These are phyloP conservation scores for Lineus longissimus DNA, from an alignment of 1,140 invertebrate species.

Conservation along the genomic window DNA sequence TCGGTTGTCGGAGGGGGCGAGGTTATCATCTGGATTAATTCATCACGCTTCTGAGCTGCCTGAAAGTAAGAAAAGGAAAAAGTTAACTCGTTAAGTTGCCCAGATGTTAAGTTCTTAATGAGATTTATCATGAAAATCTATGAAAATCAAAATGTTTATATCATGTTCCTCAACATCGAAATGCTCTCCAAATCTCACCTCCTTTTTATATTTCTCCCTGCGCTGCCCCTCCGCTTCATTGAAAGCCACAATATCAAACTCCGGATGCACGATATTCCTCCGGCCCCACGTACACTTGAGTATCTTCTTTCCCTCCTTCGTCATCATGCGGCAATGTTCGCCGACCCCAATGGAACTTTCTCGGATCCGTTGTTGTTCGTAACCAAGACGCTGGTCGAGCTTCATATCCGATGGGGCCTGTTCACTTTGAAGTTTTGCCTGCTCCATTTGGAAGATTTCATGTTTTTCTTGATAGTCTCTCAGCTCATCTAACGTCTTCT, in stretches of 20 bases:
- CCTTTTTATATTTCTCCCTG: background rate
- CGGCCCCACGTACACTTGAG: conserved; percentile 43
- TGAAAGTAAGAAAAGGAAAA: no score
- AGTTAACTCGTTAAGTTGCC: no score
- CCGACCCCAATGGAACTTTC: conserved; percentile 30
- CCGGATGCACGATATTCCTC: background rate
- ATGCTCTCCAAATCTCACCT: no score
- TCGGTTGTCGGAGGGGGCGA: conserved; percentile 15
- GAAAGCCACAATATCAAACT: conserved; percentile 9
- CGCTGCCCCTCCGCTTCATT: conserved; percentile 5
- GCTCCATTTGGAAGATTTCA: conserved; percentile 62
- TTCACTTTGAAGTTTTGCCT: conserved; percentile 63
- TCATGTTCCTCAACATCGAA: no score
- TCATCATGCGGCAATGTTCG: conserved; percentile 40
- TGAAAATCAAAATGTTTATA: no score
- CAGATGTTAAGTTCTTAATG: no score
- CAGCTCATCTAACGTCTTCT: conserved; percentile 64
- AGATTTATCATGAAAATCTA: no score
- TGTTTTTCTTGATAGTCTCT: conserved; percentile 67
- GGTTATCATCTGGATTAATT: background rate
- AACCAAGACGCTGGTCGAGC: conserved; percentile 53
- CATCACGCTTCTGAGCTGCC: no score
- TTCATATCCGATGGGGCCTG: conserved; percentile 58
- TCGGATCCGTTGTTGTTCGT: conserved; percentile 53
- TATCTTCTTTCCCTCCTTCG: conserved; percentile 42